Evolutionary conservation across 2,888 invertebrate species (phyloP).

Genomic region (Caenorhabditis angaria): DNA sequence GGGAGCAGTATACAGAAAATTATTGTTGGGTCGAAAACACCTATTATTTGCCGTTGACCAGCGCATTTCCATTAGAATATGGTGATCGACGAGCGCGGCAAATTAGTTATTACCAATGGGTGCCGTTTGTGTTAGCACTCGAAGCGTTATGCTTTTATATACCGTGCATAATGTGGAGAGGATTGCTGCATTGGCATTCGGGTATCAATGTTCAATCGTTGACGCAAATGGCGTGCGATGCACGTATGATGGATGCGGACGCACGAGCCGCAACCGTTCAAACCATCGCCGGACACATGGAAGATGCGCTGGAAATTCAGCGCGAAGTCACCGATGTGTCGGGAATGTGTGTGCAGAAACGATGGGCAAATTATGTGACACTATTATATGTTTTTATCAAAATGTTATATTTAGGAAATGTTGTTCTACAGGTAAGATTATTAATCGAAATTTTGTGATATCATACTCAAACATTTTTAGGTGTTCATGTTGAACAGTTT

Average conservation of each 20-base stretch:
- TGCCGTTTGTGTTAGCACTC: conserved; percentile 75
- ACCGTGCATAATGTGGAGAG: conserved; percentile 75
- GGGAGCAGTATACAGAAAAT: conserved; percentile 76
- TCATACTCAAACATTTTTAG: conserved; percentile 40
- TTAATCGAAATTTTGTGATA: neutral
- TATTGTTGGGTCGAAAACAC: conserved; percentile 76
- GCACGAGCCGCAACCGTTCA: conserved; percentile 72
- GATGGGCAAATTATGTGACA: conserved; percentile 73
- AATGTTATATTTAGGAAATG: conserved; percentile 72
- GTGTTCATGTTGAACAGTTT: conserved; percentile 73
- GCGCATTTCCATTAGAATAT: conserved; percentile 72
- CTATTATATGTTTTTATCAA: conserved; percentile 73
- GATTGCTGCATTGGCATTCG: conserved; percentile 74
- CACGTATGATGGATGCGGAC: conserved; percentile 73
- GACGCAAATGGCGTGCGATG: conserved; percentile 73
- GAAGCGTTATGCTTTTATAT: conserved; percentile 76
- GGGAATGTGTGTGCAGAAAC: conserved; percentile 71
- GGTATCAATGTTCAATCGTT: conserved; percentile 74
- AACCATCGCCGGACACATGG: conserved; percentile 73
- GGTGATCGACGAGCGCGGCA: conserved; percentile 72
- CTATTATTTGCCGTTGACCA: conserved; percentile 75
- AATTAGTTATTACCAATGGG: conserved; percentile 73
- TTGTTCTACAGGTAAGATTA: conserved; percentile 61
- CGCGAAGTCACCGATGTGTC: conserved; percentile 72
- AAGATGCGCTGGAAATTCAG: conserved; percentile 72